phyloP scores from a whole-genome alignment of 2,888 invertebrate genomes.

The Troilus luridus region DNA sequence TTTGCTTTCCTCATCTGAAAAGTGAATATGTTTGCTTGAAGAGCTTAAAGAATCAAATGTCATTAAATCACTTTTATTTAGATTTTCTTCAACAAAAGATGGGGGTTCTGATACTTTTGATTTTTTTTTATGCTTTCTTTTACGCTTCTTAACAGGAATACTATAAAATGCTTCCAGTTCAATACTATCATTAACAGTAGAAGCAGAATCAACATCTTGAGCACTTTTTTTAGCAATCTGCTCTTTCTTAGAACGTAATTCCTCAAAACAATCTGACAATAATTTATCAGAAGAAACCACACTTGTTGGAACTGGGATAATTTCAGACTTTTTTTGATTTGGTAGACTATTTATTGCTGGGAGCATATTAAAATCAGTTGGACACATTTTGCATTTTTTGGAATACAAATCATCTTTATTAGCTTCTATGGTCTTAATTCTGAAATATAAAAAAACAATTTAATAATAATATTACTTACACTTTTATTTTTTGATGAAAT shows the following conservation, averaged over 20 bases:
- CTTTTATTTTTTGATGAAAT: too few species aligned
- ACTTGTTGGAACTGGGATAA: not conserved
- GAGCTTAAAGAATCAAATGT: not conserved
- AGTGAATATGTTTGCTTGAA: constrained; percentile 21
- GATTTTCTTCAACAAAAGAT: not conserved
- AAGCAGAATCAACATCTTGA: not conserved
- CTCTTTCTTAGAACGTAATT: not conserved
- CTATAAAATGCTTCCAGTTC: not conserved
- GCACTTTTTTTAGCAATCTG: not conserved
- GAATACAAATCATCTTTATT: not conserved
- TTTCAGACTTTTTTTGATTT: not conserved
- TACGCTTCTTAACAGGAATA: constrained; percentile 35
- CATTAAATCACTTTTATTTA: constrained; percentile 10
- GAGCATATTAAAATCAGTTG: not conserved
- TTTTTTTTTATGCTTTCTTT: constrained; percentile 52
- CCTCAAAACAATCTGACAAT: not conserved
- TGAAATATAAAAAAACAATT: not conserved
- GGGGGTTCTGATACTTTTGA: not conserved
- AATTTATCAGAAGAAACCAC: not conserved
- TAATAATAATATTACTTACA: too few species aligned
- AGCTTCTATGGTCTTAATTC: not conserved
- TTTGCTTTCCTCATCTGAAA: not conserved
- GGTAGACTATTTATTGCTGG: not conserved
- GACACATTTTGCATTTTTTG: not conserved
- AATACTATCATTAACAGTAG: not conserved